A percentile compares a stretch with the other conserved stretches of the same genome.
Conservation (phyloP, 2,797 vertebrate species). For the Tamandua tetradactyla region DNA sequence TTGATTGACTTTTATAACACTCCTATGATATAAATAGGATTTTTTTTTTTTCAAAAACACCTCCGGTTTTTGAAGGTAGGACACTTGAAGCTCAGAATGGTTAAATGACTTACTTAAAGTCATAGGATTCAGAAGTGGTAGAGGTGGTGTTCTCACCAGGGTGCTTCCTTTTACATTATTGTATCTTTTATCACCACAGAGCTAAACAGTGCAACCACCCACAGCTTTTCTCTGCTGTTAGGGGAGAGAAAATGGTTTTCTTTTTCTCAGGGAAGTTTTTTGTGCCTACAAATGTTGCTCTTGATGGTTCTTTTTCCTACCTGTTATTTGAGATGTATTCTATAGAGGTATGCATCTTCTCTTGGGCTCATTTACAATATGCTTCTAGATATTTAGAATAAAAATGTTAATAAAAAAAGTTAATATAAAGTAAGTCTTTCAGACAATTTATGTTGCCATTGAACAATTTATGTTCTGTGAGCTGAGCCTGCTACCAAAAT, state of each 20-base stretch:
- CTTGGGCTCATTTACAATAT: neutral
- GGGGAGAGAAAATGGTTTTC: neutral
- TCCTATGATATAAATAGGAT: neutral
- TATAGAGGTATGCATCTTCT: neutral
- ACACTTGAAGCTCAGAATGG: constrained; percentile 4
- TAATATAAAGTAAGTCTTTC: neutral
- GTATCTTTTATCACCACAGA: neutral
- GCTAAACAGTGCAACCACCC: neutral
- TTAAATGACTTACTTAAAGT: constrained; percentile 21
- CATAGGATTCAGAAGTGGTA: neutral
- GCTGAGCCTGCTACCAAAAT: neutral
- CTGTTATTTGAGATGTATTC: neutral
- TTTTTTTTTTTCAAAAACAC: constrained; percentile 9
- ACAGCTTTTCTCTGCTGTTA: neutral
- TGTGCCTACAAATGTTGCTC: neutral
- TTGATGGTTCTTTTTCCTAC: constrained; percentile 38
- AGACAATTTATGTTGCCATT: neutral
- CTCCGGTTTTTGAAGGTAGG: constrained; percentile 1
- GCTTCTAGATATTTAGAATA: constrained; percentile 33
- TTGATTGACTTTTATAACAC: neutral
- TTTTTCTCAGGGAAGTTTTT: constrained; percentile 37
- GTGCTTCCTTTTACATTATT: too few relatives aligned
- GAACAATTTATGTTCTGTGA: neutral
- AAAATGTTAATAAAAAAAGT: too few relatives aligned
- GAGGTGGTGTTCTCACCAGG: neutral